These are phyloP conservation scores for Mellilla xanthometata DNA, from an alignment of 2,888 invertebrate genomes.

Conservation along the genomic window DNA sequence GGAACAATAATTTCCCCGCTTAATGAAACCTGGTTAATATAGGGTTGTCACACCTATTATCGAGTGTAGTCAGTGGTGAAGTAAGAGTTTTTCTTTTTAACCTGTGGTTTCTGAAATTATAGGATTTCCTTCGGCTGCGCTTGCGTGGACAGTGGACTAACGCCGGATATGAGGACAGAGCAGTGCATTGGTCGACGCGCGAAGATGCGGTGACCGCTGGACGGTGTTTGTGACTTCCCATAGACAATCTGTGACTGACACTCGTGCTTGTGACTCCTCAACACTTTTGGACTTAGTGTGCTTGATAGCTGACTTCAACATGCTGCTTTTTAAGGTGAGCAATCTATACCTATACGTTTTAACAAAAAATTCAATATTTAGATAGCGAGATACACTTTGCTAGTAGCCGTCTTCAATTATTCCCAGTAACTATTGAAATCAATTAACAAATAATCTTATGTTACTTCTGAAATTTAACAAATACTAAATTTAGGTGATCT, in stretches of 20 bases:
- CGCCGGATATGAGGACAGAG: constrained; percentile 60
- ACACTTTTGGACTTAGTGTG: constrained; percentile 35
- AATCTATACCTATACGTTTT: too few species aligned
- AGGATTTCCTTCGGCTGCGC: constrained; percentile 69
- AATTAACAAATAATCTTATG: too few species aligned
- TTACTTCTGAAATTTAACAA: too few species aligned
- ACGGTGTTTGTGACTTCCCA: constrained; percentile 41
- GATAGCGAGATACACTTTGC: too few species aligned
- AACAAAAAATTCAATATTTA: too few species aligned
- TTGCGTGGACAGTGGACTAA: constrained; percentile 51
- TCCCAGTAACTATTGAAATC: too few species aligned
- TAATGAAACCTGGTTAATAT: constrained; percentile 32
- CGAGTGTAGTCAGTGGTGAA: constrained; percentile 57
- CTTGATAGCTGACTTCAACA: constrained; percentile 33
- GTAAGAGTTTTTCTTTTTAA: constrained; percentile 62
- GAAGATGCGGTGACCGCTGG: constrained; percentile 50
- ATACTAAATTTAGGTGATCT: too few species aligned
- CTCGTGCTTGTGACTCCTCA: constrained; percentile 40
- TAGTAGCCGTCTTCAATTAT: too few species aligned
- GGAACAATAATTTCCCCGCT: constrained; percentile 36
- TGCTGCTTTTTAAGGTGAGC: constrained; percentile 60
- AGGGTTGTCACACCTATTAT: constrained; percentile 48
- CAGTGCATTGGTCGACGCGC: constrained; percentile 35
- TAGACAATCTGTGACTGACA: constrained; percentile 39
- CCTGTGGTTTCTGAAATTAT: constrained; percentile 68